Percentiles rank a stretch among this genome's conserved stretches.
phyloP scores from a whole-genome alignment of 2,113 vertebrate genomes.

The Oncorhynchus clarkii region DNA sequence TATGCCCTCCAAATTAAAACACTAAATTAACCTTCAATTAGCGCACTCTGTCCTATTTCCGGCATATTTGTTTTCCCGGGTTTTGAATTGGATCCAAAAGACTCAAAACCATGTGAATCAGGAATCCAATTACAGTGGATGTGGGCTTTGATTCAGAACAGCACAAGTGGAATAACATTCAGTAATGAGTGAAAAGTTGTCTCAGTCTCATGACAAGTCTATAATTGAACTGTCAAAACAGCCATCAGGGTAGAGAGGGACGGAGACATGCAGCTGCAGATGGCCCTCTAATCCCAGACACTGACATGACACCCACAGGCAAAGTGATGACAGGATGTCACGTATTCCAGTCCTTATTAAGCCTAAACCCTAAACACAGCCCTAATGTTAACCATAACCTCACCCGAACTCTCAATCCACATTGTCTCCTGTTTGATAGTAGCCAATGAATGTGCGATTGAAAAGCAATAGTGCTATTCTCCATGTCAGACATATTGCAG shows the following conservation, averaged over 20 bases:
- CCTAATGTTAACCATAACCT: constrained; percentile 11
- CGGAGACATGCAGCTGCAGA: constrained; percentile 57
- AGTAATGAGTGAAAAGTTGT: constrained; percentile 32
- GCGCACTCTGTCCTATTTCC: constrained; percentile 38
- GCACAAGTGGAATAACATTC: constrained; percentile 47
- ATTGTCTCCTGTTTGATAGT: background rate
- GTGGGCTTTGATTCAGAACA: constrained; percentile 55
- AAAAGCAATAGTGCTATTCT: too few species aligned
- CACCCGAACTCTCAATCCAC: background rate
- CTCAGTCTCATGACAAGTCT: constrained; percentile 52
- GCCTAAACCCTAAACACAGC: constrained; percentile 19
- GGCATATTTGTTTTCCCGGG: constrained; percentile 56
- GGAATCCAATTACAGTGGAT: constrained; percentile 67
- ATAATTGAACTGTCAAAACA: constrained; percentile 69
- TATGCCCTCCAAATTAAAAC: constrained; percentile 49
- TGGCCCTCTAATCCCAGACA: constrained; percentile 43
- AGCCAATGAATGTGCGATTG: too few species aligned
- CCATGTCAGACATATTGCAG: too few species aligned
- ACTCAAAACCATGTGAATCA: constrained; percentile 58
- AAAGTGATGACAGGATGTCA: constrained; percentile 24
- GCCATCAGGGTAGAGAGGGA: constrained; percentile 51
- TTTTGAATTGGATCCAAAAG: constrained; percentile 29
- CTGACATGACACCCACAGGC: constrained; percentile 34
- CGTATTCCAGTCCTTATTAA: background rate
- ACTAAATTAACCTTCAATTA: constrained; percentile 63